Percentiles rank a stretch among this genome's conserved stretches.
These are phyloP conservation scores for Drosophila serrata DNA, from an alignment of 1,140 invertebrate genomes.

Conservation along the genomic window DNA sequence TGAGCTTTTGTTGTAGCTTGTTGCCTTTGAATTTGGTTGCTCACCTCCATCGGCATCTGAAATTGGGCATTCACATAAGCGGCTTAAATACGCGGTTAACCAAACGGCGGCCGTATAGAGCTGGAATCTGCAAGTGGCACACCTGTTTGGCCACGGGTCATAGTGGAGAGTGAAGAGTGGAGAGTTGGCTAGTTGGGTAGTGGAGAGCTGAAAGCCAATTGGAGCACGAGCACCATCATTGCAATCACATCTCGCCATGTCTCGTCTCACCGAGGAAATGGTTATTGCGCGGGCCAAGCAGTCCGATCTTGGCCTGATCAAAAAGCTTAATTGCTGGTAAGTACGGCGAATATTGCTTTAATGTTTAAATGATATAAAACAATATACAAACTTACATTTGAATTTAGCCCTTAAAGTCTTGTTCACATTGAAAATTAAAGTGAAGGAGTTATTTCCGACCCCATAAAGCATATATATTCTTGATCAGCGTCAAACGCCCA, in stretches of 20 bases:
- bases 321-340: slow-evolving; percentile 96
- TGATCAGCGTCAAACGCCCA: too few species aligned
- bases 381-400: too few species aligned
- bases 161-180: slow-evolving; percentile 18
- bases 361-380: not conserved
- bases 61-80: slow-evolving; percentile 47
- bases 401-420: too few species aligned
- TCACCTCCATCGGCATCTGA: slow-evolving; percentile 38
- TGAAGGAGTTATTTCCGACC: too few species aligned
- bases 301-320: slow-evolving; percentile 92
- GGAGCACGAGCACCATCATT: slow-evolving; percentile 21
- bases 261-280: slow-evolving; percentile 95
- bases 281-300: slow-evolving; percentile 94
- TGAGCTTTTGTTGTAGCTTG: slow-evolving; percentile 55
- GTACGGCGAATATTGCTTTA: slow-evolving; percentile 50
- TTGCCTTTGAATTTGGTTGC: slow-evolving; percentile 34
- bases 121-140: slow-evolving; percentile 42
- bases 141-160: slow-evolving; percentile 51
- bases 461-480: too few species aligned
- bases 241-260: slow-evolving; percentile 86
- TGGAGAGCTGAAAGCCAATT: slow-evolving; percentile 18
- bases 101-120: slow-evolving; percentile 10
- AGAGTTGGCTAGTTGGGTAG: too few species aligned
- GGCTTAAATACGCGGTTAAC: slow-evolving; percentile 44
- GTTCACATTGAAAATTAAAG: too few species aligned